Evolutionary conservation across 2,113 vertebrate species (phyloP).

Genomic region (Tachuris rubrigastra): DNA sequence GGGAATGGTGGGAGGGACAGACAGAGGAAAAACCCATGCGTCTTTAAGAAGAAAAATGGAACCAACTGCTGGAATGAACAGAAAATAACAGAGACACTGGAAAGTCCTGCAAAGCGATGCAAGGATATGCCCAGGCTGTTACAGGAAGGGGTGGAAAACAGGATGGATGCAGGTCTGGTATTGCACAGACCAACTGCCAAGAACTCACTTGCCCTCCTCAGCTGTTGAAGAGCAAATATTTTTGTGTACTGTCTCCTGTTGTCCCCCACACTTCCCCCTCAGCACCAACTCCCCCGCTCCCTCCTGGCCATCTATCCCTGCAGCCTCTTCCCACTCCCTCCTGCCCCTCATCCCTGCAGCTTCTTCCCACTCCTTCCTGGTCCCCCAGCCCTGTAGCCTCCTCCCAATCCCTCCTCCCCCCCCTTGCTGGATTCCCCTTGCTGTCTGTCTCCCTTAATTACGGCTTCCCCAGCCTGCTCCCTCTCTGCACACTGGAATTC

Average conservation of each 20-base stretch:
- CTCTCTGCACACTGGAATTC: fast-evolving
- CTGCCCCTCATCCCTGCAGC: background rate
- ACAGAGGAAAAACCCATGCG: background rate
- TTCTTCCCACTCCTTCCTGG: background rate
- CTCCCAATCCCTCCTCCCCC: background rate
- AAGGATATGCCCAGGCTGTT: fast-evolving
- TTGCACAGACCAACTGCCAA: background rate
- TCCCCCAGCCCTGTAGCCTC: background rate
- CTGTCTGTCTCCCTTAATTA: background rate
- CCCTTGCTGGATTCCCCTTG: fast-evolving
- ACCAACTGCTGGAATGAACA: background rate
- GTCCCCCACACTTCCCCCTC: background rate
- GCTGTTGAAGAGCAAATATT: background rate
- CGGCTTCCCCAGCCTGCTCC: background rate
- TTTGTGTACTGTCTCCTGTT: too few species aligned
- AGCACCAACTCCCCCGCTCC: fast-evolving
- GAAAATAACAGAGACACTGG: background rate
- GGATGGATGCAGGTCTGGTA: background rate
- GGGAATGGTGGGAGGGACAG: background rate
- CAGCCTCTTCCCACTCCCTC: background rate
- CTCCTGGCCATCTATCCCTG: background rate
- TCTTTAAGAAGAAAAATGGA: background rate
- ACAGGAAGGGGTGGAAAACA: background rate
- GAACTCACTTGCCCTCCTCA: background rate
- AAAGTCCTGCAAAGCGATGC: background rate